Evolutionary conservation across 2,797 vertebrate genomes (phyloP).

Genomic region (Gobio occitaniae): DNA sequence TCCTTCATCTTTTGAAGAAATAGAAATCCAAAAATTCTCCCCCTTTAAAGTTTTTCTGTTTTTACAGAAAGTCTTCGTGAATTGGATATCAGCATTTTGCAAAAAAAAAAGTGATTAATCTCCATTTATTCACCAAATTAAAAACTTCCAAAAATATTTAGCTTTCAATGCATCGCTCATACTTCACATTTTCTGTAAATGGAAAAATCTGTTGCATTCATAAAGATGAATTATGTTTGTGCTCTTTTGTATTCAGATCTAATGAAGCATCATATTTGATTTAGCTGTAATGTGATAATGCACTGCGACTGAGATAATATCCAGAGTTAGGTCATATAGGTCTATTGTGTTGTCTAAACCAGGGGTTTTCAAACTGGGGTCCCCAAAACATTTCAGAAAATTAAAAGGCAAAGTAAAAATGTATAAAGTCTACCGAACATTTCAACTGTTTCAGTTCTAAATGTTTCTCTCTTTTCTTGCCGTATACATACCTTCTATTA

Average conservation of each 20-base stretch:
- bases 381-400: too few relatives aligned
- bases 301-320: background rate
- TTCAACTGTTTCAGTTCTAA: too few relatives aligned
- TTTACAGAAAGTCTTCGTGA: background rate
- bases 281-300: background rate
- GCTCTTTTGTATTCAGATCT: background rate
- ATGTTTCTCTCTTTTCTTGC: too few relatives aligned
- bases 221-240: background rate
- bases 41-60: background rate
- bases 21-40: background rate
- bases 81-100: background rate
- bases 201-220: conserved; percentile 1
- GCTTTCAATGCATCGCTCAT: background rate
- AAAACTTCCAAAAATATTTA: background rate
- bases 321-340: background rate
- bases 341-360: background rate
- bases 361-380: too few relatives aligned
- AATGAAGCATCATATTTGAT: background rate
- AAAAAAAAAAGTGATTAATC: background rate
- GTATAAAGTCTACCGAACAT: too few relatives aligned
- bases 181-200: background rate
- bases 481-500: too few relatives aligned
- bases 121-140: background rate
- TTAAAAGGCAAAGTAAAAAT: too few relatives aligned
- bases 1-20: background rate